phyloP scores from a whole-genome alignment of 2,113 vertebrate genomes.

The Dendrocopos noguchii region DNA sequence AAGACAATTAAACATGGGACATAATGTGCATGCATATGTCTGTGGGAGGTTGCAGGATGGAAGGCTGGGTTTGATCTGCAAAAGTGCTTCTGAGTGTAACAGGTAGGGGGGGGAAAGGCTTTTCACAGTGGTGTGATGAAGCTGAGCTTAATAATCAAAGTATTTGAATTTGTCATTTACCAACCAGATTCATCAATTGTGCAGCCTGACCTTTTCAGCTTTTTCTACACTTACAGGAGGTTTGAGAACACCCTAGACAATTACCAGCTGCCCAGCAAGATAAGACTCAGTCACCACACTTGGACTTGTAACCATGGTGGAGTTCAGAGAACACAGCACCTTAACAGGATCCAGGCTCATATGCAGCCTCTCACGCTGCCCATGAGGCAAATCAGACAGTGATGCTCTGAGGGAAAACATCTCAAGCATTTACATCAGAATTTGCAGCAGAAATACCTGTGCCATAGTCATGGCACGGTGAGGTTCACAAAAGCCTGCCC shows the following conservation, averaged over 20 bases:
- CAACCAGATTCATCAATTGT: neutral
- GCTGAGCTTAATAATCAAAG: neutral
- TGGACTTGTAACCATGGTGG: fast-evolving
- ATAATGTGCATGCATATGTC: conserved; percentile 18
- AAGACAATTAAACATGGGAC: conserved; percentile 59
- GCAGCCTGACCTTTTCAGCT: neutral
- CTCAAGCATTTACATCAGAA: neutral
- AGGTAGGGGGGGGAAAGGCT: conserved; percentile 1
- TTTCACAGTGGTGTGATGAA: neutral
- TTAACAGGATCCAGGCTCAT: neutral
- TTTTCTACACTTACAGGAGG: neutral
- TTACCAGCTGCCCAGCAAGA: neutral
- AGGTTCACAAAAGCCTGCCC: neutral
- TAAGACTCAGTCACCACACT: fast-evolving
- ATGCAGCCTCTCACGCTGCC: fast-evolving
- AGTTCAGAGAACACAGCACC: neutral
- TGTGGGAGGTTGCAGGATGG: conserved; percentile 37
- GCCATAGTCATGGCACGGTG: fast-evolving
- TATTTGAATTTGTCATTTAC: neutral
- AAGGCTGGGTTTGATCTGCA: conserved; percentile 1
- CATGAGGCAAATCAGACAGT: neutral
- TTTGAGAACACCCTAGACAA: neutral
- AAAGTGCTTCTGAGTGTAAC: neutral
- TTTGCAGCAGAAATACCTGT: neutral
- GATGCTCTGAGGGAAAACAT: neutral